Base-by-base conservation (phyloP, 2,888 invertebrate species). In the Leucoptera coffeella region DNA sequence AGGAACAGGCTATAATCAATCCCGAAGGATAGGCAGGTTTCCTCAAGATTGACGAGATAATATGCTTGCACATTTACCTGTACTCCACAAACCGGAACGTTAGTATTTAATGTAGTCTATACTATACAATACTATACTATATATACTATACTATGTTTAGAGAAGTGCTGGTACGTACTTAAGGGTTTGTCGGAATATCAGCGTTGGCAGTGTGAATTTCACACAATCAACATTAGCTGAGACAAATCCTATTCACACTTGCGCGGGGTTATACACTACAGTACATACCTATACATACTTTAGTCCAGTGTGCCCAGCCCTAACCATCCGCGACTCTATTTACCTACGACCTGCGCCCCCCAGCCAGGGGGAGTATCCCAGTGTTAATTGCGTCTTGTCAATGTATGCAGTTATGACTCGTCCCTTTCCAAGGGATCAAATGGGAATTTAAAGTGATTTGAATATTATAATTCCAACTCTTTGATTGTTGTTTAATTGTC, bases 371-470 rank as follows among this genome's bases (percentile, higher is more conserved):
- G 34, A 34, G 40, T 35, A 34, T 38, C 38, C 39, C 41, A 44
- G 46, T 53, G 64, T 61, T 65, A 64, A 67, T 67, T 65, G 53
- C 55, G 49, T 52, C 59, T 60, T 60, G 62, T 59, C 49, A 44
- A 35, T 29, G 26, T 29, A 29, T 32, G 23, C 25, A 28, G 31
- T 33, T 33, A 33, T 33, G 32, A 32, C 29, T 33, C 29, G 30
- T 21, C 20, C 13, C 13, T 15, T 25, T 27, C 23, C 26, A 31
- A 24, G 23, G 22, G 29, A 25, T 29, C 22, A 25, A 14, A 14
- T 14, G 23, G 23, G 26, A 24, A 27, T 22, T 15, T 25, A 27
- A 15, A 12, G 22, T 25, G 27, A 30, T 21, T 26, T 29, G 25
- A 15, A 23, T 23, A 15, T n/a, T 22, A 12, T 27, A 12, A 21